phyloP scores from a whole-genome alignment of 1,140 invertebrate genomes.

The Pseudomyrmex cubaensis region DNA sequence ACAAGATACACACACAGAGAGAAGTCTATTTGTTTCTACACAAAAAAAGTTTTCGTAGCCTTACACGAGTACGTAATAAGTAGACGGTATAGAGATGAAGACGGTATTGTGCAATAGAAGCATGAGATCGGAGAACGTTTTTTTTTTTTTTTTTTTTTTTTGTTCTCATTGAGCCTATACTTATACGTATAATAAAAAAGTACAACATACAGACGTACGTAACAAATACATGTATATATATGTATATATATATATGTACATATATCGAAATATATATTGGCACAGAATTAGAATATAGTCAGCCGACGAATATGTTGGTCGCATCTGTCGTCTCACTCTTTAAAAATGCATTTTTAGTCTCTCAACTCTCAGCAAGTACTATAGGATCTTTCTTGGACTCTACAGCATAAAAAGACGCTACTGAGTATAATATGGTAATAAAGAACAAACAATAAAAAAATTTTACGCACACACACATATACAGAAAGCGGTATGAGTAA shows the following conservation, averaged over 20 bases:
- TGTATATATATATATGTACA: conserved; percentile 57
- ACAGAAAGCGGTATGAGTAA: conserved; percentile 13
- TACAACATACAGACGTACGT: conserved; percentile 58
- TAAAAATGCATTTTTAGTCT: background rate
- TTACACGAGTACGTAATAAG: conserved; percentile 43
- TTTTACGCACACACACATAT: background rate
- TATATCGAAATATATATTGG: conserved; percentile 67
- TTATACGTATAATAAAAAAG: conserved; percentile 58
- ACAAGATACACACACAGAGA: conserved; percentile 51
- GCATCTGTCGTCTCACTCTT: conserved; percentile 13
- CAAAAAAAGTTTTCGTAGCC: conserved; percentile 21
- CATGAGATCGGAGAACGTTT: conserved; percentile 49
- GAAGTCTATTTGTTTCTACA: background rate
- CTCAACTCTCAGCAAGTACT: conserved; percentile 24
- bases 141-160: too few relatives aligned
- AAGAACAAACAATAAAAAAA: background rate
- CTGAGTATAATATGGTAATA: too few relatives aligned
- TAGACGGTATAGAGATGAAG: conserved; percentile 59
- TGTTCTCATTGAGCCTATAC: conserved; percentile 12
- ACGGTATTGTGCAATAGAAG: conserved; percentile 46
- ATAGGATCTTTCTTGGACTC: background rate
- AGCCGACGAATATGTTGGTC: conserved; percentile 42
- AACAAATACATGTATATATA: conserved; percentile 59
- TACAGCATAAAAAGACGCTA: background rate
- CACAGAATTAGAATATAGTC: conserved; percentile 75